These are phyloP conservation scores for Lepetodrilus schrolli DNA, from an alignment of 2,888 invertebrate species.

Conservation along the genomic window DNA sequence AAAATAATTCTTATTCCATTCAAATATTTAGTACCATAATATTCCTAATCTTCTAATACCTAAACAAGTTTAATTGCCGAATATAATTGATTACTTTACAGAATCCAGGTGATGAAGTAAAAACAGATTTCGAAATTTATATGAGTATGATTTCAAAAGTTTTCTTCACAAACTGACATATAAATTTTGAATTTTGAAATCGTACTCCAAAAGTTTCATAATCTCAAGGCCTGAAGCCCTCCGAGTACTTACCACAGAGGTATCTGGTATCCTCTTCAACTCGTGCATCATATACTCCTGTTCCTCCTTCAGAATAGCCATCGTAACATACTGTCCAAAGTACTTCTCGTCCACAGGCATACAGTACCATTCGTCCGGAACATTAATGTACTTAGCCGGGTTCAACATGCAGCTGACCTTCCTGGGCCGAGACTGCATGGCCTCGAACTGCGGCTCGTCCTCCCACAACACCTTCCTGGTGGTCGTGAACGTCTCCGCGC, in stretches of 20 bases:
- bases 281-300: constrained; percentile 66
- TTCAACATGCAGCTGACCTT: constrained; percentile 49
- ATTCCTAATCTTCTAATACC: too few species aligned
- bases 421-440: neutral
- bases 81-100: too few species aligned
- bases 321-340: constrained; percentile 59
- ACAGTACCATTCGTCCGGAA: constrained; percentile 68
- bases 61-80: too few species aligned
- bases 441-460: constrained; percentile 50
- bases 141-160: too few species aligned
- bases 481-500: neutral
- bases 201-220: too few species aligned
- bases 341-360: constrained; percentile 68
- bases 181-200: too few species aligned
- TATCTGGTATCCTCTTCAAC: constrained; percentile 63
- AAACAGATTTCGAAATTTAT: too few species aligned
- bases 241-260: constrained; percentile 55
- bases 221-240: too few species aligned
- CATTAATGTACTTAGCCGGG: constrained; percentile 60
- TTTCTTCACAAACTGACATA: too few species aligned
- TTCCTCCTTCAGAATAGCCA: constrained; percentile 64
- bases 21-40: too few species aligned
- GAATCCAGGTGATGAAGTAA: too few species aligned
- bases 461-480: constrained; percentile 57
- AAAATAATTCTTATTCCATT: too few species aligned